Percentiles rank a stretch among this genome's conserved stretches.
phyloP scores from a whole-genome alignment of 2,113 vertebrate genomes.

The Clarias magur region DNA sequence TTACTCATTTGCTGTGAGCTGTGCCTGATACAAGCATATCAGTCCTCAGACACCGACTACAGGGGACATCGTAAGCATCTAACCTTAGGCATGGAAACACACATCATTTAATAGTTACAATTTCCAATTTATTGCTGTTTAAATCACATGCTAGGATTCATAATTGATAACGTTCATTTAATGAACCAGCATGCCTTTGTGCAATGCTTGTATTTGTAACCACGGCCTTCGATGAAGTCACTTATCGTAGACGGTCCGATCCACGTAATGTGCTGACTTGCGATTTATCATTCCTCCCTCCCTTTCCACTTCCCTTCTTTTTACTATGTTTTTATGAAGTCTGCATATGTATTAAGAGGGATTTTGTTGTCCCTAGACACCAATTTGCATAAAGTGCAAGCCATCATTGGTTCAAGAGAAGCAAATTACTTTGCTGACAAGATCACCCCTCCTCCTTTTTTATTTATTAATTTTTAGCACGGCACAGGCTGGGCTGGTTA shows the following conservation, averaged over 20 bases:
- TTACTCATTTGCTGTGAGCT: conserved; percentile 85
- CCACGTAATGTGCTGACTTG: conserved; percentile 81
- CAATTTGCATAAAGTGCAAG: conserved; percentile 99
- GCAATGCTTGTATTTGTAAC: conserved; percentile 19
- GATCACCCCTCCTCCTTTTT: conserved; percentile 85
- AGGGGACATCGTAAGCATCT: conserved; percentile 31
- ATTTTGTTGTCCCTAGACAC: conserved; percentile 99
- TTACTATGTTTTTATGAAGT: conserved; percentile 85
- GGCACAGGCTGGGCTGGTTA: conserved; percentile 90
- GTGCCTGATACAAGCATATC: conserved; percentile 80
- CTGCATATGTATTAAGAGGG: conserved; percentile 98
- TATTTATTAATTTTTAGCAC: conserved; percentile 78
- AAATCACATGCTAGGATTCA: not conserved
- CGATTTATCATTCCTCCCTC: conserved; percentile 73
- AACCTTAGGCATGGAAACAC: conserved; percentile 30
- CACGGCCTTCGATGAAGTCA: conserved; percentile 37
- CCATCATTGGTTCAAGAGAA: conserved; percentile 98
- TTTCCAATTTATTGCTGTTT: conserved; percentile 24
- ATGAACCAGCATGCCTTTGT: conserved; percentile 11
- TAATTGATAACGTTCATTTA: conserved; percentile 17
- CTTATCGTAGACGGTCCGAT: conserved; percentile 76
- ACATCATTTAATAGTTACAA: conserved; percentile 5
- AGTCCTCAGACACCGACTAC: conserved; percentile 81
- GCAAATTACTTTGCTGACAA: conserved; percentile 98
- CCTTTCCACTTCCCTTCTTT: conserved; percentile 71